Evolutionary conservation across 2,797 vertebrate genomes (phyloP).

Genomic region (Serranus cabrilla): DNA sequence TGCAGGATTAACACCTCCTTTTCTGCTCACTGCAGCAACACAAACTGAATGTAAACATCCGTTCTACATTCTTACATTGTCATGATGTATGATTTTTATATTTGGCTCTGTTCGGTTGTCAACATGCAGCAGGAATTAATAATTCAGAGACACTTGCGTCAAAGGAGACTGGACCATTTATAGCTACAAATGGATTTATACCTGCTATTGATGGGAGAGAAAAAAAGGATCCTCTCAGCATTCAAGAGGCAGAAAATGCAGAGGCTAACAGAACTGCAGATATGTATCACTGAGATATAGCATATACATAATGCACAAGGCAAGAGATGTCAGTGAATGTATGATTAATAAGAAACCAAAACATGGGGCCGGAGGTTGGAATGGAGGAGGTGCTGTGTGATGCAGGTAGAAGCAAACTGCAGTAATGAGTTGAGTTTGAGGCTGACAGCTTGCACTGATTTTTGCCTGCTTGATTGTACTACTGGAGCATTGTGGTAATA

Average conservation of each 20-base stretch:
- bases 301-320: slow-evolving; percentile 61
- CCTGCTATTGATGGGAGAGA: slow-evolving; percentile 33
- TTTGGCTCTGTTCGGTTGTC: slow-evolving; percentile 23
- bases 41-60: slow-evolving; percentile 20
- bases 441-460: not conserved
- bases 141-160: slow-evolving; percentile 58
- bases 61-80: slow-evolving; percentile 18
- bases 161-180: slow-evolving; percentile 53
- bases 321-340: slow-evolving; percentile 48
- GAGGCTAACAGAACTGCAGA: slow-evolving; percentile 33
- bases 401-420: slow-evolving; percentile 14
- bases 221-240: slow-evolving; percentile 30
- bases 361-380: slow-evolving; percentile 28
- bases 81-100: slow-evolving; percentile 27
- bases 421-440: slow-evolving; percentile 19
- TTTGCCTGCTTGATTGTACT: not conserved
- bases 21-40: slow-evolving; percentile 16
- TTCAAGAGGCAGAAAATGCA: slow-evolving; percentile 43
- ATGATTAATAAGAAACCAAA: slow-evolving; percentile 59
- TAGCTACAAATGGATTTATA: slow-evolving; percentile 64
- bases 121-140: slow-evolving; percentile 52
- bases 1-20: slow-evolving; percentile 22
- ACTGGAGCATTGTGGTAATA: too few species aligned
- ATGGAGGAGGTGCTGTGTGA: slow-evolving; percentile 19
- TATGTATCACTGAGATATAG: slow-evolving; percentile 29